Conservation (phyloP, 2,797 vertebrate species). For the Pogonophryne albipinna region DNA sequence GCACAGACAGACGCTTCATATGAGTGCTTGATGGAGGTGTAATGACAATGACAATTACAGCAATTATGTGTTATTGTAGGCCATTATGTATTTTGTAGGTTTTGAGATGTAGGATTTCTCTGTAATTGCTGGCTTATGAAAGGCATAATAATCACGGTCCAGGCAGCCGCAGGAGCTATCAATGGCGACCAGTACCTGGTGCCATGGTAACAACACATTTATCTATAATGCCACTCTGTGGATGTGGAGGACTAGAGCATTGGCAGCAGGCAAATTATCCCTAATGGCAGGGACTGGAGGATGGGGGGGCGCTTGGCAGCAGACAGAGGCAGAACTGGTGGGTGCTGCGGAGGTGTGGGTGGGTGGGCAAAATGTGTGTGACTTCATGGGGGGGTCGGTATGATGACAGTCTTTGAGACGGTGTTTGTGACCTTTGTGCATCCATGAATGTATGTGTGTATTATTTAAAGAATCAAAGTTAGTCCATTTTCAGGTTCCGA, state of each 20-base stretch:
- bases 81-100: constrained; percentile 82
- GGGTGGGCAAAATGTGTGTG: constrained; percentile 22
- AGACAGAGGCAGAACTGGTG: constrained; percentile 50
- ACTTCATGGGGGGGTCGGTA: constrained; percentile 6
- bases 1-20: constrained; percentile 49
- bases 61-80: constrained; percentile 84
- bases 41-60: constrained; percentile 77
- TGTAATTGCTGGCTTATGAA: constrained; percentile 81
- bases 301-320: constrained; percentile 59
- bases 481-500: background rate
- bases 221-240: constrained; percentile 73
- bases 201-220: constrained; percentile 85
- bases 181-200: constrained; percentile 68
- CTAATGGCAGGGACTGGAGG: constrained; percentile 73
- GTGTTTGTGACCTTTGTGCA: constrained; percentile 11
- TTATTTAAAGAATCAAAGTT: background rate
- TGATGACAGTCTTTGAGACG: constrained; percentile 3
- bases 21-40: constrained; percentile 66
- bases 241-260: constrained; percentile 78
- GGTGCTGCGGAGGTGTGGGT: constrained; percentile 53
- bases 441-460: background rate
- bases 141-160: constrained; percentile 71
- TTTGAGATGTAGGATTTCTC: constrained; percentile 77
- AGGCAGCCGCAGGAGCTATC: constrained; percentile 65
- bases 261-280: constrained; percentile 80